Base-by-base conservation (phyloP, 2,888 invertebrate genomes). In the Parnassius orleans region DNA sequence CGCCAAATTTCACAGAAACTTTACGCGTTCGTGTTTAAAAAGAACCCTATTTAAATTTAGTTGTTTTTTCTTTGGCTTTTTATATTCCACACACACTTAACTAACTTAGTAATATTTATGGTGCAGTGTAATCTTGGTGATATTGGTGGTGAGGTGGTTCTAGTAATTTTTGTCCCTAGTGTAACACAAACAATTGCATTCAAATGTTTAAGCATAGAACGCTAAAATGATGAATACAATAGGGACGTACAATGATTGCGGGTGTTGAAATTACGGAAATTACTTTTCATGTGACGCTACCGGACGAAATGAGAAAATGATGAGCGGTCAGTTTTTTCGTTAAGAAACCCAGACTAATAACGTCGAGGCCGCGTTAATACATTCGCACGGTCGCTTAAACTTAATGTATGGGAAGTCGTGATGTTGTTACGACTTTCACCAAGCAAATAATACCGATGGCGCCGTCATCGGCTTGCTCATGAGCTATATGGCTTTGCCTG, bases 351-450 rank as follows among this genome's bases (percentile, higher is more conserved):
- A 75, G 77, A 78, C 74, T 78, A 79, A 84, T 80, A 80, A 33
- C 77, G 77, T 77, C 77, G 74, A 68, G 71, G 68, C 72, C 71
- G 75, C 64, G 76, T 79, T 78, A 70, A 71, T 70, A 74, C 79
- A 86, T 88, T 90, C 90, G 87, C 90, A 89, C 89, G 90, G 86
- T 83, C 75, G 65, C 70, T 67, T 72, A 68, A 72, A 76, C 77
- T 78, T 89, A 90, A 90, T 90, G 84, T 88, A 88, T 87, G 85
- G 74, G 86, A 84, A 86, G 82, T 90, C 90, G 89, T 90, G 90
- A 86, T 76, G 73, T 69, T 78, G 75, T 73, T 78, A 72, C 72
- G 70, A 89, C 90, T 90, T 90, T 90, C 90, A 84, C 90, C 86
- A 75, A 75, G 80, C 79, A 79, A 76, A 81, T 83, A 84, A 86